Conservation (phyloP, 2,888 invertebrate genomes). For the Pyralis farinalis region DNA sequence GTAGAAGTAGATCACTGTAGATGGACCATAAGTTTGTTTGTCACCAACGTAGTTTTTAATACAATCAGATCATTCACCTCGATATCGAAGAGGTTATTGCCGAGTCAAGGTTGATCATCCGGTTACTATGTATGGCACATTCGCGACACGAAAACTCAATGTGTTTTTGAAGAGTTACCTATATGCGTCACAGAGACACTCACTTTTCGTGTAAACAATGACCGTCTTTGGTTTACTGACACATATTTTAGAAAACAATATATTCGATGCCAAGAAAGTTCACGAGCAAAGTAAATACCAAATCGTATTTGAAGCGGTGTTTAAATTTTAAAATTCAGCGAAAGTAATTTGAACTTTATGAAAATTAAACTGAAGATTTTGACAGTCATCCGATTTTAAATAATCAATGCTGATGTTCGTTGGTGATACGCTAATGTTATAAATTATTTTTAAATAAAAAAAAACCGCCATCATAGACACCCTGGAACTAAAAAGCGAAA, state of each 20-base stretch:
- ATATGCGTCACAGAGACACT: slow-evolving; percentile 26
- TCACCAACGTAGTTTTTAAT: slow-evolving; percentile 2
- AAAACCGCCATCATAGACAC: too few species aligned
- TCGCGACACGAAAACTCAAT: slow-evolving; percentile 43
- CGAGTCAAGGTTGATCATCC: slow-evolving; percentile 47
- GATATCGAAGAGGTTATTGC: slow-evolving; percentile 31
- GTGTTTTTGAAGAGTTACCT: slow-evolving; percentile 31
- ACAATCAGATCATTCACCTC: slow-evolving; percentile 40
- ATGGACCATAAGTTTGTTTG: too few species aligned
- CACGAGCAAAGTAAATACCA: background rate
- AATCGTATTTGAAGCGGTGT: too few species aligned
- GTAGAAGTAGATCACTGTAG: too few species aligned
- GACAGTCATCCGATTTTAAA: too few species aligned
- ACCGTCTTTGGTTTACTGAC: slow-evolving; percentile 23
- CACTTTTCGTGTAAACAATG: slow-evolving; percentile 19
- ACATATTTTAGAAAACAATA: slow-evolving; percentile 20
- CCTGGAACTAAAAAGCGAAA: too few species aligned
- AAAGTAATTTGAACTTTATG: too few species aligned
- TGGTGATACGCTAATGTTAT: too few species aligned
- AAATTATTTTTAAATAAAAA: too few species aligned
- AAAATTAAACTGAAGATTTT: too few species aligned
- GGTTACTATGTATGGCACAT: slow-evolving; percentile 43
- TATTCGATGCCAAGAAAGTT: slow-evolving; percentile 1
- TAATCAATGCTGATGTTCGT: too few species aligned
- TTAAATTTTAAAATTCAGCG: too few species aligned